Conservation (phyloP, 2,797 vertebrate genomes). For the Prunella strophiata region DNA sequence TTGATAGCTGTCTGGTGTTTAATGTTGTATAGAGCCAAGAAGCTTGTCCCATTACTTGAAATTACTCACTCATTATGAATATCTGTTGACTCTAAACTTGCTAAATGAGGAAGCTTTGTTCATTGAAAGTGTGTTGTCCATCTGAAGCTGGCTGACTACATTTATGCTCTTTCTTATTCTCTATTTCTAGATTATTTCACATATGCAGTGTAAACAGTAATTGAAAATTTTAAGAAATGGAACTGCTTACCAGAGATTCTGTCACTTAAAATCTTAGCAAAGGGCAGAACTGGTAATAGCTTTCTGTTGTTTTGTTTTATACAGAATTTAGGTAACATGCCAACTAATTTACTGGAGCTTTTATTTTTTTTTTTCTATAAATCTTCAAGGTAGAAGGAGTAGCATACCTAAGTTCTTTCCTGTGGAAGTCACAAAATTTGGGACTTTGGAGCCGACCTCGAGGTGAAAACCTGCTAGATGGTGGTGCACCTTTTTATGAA, state of each 20-base stretch:
- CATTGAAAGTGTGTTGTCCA: rapidly evolving
- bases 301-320: background rate
- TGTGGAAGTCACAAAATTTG: slow-evolving; percentile 85
- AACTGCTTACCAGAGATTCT: background rate
- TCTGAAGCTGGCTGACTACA: background rate
- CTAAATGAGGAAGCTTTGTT: background rate
- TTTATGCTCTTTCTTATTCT: background rate
- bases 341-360: background rate
- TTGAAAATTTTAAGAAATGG: background rate
- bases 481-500: slow-evolving; percentile 91
- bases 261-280: background rate
- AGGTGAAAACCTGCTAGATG: slow-evolving; percentile 91
- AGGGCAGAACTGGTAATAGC: background rate
- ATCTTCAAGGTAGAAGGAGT: slow-evolving; percentile 90
- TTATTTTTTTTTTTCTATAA: background rate
- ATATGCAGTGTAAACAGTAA: background rate
- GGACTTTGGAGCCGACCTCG: slow-evolving; percentile 83
- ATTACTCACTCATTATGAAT: background rate
- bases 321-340: background rate
- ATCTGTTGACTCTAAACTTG: background rate
- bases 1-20: background rate
- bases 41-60: background rate
- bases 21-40: background rate
- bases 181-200: background rate
- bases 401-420: slow-evolving; percentile 90